Base-by-base conservation (phyloP, 2,888 invertebrate species). In the Synanthedon formicaeformis region DNA sequence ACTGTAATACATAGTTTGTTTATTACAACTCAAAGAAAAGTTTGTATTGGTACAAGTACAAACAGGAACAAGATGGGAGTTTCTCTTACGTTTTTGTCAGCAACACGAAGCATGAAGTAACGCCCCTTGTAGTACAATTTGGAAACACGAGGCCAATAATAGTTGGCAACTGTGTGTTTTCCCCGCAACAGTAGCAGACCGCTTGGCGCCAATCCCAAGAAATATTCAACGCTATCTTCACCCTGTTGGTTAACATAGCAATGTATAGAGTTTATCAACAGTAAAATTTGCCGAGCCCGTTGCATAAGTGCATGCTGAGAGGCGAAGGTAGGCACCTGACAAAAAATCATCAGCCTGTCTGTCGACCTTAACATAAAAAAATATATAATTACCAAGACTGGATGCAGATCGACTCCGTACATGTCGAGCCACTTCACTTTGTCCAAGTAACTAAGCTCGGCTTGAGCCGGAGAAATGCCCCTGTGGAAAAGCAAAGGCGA, bases 371-470 rank as follows among this genome's bases (percentile, higher is more conserved):
- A 48, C 4, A 6, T 27, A 50, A 27, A 27, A 50, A 23, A 10
- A 23, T 27, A 18, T 27, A 67, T 65, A 87, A 91, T 90, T 88
- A 97, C 97, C 92, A 97, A 85, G 57, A 98, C 98, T 52, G 97
- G 97, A 88, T 98, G 98, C 65, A 98, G 90, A 88, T 98, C 98
- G 51, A 98, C 97, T 52, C 98, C 98, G 75, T 98, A 98, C 96
- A 98, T 96, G 80, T 98, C 98, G 70, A 98, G 90, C 98, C 98
- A 98, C 90, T 98, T 98, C 66, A 97, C 96, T 90, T 97, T 96
- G 84, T 98, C 97, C 80, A 98, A 90, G 87, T 96, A 98, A 88
- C 94, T 96, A 68, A 97, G 89, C 87, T 98, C 98, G 41, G 97
- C 97, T 64, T 95, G 92, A 53, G 97, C 94, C 56, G 98, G 97